These are phyloP conservation scores for Automeris io DNA, from an alignment of 2,888 invertebrate species.

Conservation along the genomic window DNA sequence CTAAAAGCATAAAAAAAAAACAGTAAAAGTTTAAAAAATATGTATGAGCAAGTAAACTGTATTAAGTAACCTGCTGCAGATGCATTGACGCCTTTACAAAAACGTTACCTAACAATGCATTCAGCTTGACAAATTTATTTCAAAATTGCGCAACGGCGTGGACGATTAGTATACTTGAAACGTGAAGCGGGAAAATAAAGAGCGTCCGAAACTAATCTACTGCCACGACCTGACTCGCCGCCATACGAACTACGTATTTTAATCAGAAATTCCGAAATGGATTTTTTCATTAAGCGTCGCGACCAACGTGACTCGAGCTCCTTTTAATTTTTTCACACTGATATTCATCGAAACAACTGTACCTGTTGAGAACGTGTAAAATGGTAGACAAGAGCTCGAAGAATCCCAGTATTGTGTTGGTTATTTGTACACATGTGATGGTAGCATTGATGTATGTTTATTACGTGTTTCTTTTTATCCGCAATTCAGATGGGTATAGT, in stretches of 20 bases:
- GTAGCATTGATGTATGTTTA: conserved; percentile 7
- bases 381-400: conserved; percentile 14
- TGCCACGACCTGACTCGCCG: conserved; percentile 47
- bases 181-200: conserved; percentile 51
- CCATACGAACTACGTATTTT: conserved; percentile 45
- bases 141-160: conserved; percentile 32
- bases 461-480: not conserved
- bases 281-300: conserved; percentile 44
- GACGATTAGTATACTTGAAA: conserved; percentile 36
- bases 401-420: not conserved
- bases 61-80: not conserved
- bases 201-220: conserved; percentile 61
- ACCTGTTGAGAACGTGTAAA: conserved; percentile 22
- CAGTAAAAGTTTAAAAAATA: too few species aligned
- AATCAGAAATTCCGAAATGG: conserved; percentile 65
- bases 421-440: not conserved
- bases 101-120: conserved; percentile 27
- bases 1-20: too few species aligned
- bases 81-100: conserved; percentile 11
- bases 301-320: conserved; percentile 26
- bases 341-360: conserved; percentile 26
- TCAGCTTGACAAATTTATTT: conserved; percentile 13
- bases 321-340: conserved; percentile 39
- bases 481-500: not conserved
- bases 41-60: too few species aligned